Conservation (phyloP, 2,797 vertebrate genomes). For the Odontamblyopus rebecca region DNA sequence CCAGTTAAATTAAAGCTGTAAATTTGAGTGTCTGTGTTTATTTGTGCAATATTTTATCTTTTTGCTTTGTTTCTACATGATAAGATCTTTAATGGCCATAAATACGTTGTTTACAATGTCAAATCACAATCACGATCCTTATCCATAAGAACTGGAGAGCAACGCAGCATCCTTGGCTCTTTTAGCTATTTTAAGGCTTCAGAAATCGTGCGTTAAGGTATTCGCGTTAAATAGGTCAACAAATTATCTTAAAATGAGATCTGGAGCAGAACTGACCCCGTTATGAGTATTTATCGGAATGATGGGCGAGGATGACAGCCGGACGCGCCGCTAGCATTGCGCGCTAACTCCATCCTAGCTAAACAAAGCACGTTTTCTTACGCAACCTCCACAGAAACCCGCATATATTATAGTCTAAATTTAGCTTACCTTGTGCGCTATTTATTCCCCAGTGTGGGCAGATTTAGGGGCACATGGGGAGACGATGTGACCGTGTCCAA, state of each 20-base stretch:
- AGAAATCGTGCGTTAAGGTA: neutral
- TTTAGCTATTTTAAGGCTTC: neutral
- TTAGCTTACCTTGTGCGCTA: slow-evolving; percentile 47
- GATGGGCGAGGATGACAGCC: slow-evolving; percentile 32
- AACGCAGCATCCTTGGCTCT: neutral
- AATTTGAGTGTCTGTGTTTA: neutral
- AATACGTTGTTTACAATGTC: neutral
- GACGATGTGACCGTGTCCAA: slow-evolving; percentile 12
- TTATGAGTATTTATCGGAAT: neutral
- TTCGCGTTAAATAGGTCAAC: neutral
- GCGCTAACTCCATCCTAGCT: slow-evolving; percentile 9
- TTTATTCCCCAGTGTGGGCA: slow-evolving; percentile 33
- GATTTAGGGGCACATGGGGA: slow-evolving; percentile 14
- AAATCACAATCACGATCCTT: neutral
- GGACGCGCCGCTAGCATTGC: slow-evolving; percentile 7
- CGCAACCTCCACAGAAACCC: neutral
- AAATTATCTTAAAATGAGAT: neutral
- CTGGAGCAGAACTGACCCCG: neutral
- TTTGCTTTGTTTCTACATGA: neutral
- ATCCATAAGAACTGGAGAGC: neutral
- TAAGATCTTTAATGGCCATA: neutral
- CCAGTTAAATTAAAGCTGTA: neutral
- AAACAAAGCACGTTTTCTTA: neutral
- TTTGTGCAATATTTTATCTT: neutral
- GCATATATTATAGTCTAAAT: neutral